Evolutionary conservation across 2,888 invertebrate species (phyloP).

Genomic region (Autographa gamma): DNA sequence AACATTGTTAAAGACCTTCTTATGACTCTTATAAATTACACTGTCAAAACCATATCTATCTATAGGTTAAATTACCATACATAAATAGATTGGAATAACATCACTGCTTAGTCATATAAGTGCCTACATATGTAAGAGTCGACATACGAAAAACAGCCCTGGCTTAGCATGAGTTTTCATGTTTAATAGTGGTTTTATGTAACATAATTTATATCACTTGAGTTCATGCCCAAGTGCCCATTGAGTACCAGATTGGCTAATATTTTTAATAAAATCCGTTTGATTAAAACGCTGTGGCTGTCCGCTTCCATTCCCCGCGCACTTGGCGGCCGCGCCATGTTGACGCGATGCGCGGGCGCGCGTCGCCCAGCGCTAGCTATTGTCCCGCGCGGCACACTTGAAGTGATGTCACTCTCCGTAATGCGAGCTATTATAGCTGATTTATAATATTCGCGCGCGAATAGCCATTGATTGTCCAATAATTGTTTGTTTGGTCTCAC

Average conservation of each 20-base stretch:
- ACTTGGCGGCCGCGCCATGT: slow-evolving; percentile 47
- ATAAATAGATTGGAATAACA: too few species aligned
- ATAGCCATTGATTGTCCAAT: slow-evolving; percentile 83
- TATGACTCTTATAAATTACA: too few species aligned
- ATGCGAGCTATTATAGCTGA: slow-evolving; percentile 76
- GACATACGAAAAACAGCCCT: too few species aligned
- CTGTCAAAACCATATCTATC: too few species aligned
- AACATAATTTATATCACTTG: too few species aligned
- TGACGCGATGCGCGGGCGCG: slow-evolving; percentile 74
- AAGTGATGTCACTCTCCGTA: slow-evolving; percentile 74
- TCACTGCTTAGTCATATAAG: too few species aligned
- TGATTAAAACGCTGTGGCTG: not conserved
- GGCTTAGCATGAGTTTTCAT: too few species aligned
- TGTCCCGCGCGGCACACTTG: slow-evolving; percentile 72
- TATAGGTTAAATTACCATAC: too few species aligned
- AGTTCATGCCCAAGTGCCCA: too few species aligned
- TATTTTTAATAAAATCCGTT: not conserved
- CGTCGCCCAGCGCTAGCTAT: slow-evolving; percentile 73
- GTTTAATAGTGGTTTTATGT: too few species aligned
- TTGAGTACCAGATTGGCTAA: not conserved
- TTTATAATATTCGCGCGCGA: slow-evolving; percentile 82
- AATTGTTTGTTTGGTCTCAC: slow-evolving; percentile 84
- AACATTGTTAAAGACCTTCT: too few species aligned
- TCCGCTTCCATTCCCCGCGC: slow-evolving; percentile 26
- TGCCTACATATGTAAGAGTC: too few species aligned